phyloP scores from a whole-genome alignment of 2,888 invertebrate genomes.

The Drosophila parthenogenetica region DNA sequence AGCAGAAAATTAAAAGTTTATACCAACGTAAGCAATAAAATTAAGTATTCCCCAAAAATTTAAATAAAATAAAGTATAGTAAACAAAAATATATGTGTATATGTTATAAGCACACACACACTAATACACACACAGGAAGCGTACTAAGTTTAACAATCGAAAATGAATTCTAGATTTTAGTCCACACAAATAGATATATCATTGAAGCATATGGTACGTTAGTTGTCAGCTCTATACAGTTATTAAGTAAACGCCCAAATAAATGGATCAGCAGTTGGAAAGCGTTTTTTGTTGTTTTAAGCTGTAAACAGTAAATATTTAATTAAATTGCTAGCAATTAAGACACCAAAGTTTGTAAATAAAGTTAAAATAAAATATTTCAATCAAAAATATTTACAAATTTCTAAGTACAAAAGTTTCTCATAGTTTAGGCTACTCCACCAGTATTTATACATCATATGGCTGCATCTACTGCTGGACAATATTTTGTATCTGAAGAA shows the following conservation, averaged over 20 bases:
- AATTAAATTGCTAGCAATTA: conserved; percentile 52
- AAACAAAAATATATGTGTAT: background rate
- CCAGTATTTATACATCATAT: too few species aligned
- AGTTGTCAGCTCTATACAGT: background rate
- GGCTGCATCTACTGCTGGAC: too few species aligned
- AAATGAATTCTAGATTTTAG: conserved; percentile 17
- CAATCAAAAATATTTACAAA: conserved; percentile 22
- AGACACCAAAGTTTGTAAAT: conserved; percentile 73
- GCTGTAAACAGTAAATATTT: conserved; percentile 12
- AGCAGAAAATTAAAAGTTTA: conserved; percentile 15
- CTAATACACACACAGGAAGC: conserved; percentile 9
- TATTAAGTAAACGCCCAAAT: conserved; percentile 12
- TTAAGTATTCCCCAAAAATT: conserved; percentile 29
- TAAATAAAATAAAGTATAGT: conserved; percentile 3
- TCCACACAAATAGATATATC: conserved; percentile 8
- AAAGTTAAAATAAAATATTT: conserved; percentile 51
- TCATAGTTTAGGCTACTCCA: too few species aligned
- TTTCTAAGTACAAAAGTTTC: background rate
- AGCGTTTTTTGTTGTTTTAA: conserved; percentile 50
- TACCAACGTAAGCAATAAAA: conserved; percentile 34
- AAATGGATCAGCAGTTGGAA: conserved; percentile 15
- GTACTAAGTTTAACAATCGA: background rate
- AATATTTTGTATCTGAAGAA: too few species aligned
- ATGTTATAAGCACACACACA: conserved; percentile 18
- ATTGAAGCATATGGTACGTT: conserved; percentile 17